These are phyloP conservation scores for Drosophila auraria DNA, from an alignment of 1,140 invertebrate species.

Conservation along the genomic window DNA sequence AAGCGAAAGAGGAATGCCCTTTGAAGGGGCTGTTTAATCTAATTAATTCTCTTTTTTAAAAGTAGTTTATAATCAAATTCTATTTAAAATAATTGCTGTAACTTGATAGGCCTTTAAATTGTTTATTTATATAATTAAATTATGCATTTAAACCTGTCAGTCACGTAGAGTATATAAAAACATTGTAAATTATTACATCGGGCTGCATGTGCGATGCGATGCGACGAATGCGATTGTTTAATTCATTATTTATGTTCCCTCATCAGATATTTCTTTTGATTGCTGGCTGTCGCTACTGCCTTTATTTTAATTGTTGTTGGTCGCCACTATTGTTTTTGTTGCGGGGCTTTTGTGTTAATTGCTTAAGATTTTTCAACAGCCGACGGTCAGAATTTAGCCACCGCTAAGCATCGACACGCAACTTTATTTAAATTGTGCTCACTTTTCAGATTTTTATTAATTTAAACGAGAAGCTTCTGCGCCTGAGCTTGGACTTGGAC, in stretches of 20 bases:
- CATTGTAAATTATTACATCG: conserved; percentile 5
- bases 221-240: conserved; percentile 33
- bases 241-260: conserved; percentile 47
- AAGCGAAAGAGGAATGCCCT: background rate
- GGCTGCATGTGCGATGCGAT: conserved; percentile 32
- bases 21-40: background rate
- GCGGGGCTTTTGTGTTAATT: conserved; percentile 55
- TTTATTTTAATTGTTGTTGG: conserved; percentile 37
- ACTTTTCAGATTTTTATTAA: conserved; percentile 71
- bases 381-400: conserved; percentile 40
- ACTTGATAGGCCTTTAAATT: background rate
- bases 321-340: conserved; percentile 19
- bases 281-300: conserved; percentile 21
- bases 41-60: no score
- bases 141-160: background rate
- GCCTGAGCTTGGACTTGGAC: conserved; percentile 16
- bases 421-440: conserved; percentile 67
- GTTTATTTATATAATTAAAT: conserved; percentile 5
- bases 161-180: conserved; percentile 11
- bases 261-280: conserved; percentile 51
- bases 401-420: conserved; percentile 61
- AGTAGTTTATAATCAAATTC: background rate
- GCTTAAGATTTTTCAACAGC: conserved; percentile 55
- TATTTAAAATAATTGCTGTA: background rate
- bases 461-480: conserved; percentile 47